A percentile compares a stretch with the other conserved stretches of the same genome.
Evolutionary conservation across 2,797 vertebrate genomes (phyloP).

Genomic region (Prunella strophiata): DNA sequence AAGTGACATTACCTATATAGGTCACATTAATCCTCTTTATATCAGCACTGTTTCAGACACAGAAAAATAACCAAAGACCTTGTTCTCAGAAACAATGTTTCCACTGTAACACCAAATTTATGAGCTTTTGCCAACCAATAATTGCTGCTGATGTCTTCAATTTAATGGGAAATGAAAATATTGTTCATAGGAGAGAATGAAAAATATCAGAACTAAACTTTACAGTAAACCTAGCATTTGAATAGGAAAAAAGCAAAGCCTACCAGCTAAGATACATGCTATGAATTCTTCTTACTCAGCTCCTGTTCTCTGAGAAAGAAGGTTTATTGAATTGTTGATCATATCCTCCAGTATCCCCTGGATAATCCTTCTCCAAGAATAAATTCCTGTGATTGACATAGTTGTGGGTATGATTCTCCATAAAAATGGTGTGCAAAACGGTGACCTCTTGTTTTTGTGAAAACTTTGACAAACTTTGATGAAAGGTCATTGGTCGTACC

Average conservation of each 20-base stretch:
- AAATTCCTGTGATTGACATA: background rate
- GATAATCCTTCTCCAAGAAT: background rate
- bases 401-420: background rate
- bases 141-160: background rate
- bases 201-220: background rate
- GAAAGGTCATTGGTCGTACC: background rate
- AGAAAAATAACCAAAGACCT: background rate
- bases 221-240: background rate
- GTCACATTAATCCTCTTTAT: background rate
- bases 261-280: background rate
- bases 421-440: background rate
- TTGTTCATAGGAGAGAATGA: background rate
- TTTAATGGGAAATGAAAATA: background rate
- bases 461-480: background rate
- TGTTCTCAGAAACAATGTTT: background rate
- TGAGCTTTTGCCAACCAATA: background rate
- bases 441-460: background rate
- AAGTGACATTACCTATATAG: background rate
- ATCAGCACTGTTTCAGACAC: background rate
- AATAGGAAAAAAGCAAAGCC: background rate
- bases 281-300: background rate
- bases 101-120: background rate
- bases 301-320: background rate
- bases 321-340: background rate
- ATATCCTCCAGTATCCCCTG: background rate